These are phyloP conservation scores for Drosophila algonquin DNA, from an alignment of 2,888 invertebrate genomes.

Conservation along the genomic window DNA sequence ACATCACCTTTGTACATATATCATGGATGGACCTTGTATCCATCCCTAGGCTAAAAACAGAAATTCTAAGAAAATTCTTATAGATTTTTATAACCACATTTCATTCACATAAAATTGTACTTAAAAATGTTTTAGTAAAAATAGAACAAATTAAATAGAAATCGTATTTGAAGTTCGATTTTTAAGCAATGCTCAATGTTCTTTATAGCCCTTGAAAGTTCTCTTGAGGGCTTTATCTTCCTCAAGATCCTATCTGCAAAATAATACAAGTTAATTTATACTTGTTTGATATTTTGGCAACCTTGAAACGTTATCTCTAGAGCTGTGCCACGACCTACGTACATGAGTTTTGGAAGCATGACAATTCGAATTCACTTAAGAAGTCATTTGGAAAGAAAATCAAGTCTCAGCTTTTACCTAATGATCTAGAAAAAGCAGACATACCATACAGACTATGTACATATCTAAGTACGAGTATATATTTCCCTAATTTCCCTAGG, in stretches of 20 bases:
- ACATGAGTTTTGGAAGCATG: not conserved
- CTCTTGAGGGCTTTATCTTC: not conserved
- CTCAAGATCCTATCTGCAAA: not conserved
- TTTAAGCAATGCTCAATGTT: not conserved
- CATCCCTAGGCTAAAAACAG: not conserved
- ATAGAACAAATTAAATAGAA: not conserved
- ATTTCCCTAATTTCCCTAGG: not conserved
- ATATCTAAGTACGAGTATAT: too few relatives aligned
- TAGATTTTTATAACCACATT: not conserved
- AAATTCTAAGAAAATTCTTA: not conserved
- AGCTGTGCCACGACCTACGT: not conserved
- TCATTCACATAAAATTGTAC: not conserved
- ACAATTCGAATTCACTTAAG: conserved; percentile 8
- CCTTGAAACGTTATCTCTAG: not conserved
- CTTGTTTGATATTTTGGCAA: not conserved
- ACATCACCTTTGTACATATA: too few relatives aligned
- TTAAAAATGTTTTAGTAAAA: not conserved
- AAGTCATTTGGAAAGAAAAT: not conserved
- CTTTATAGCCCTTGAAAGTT: not conserved
- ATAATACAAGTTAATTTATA: conserved; percentile 2
- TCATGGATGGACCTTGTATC: not conserved
- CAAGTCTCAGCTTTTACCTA: not conserved
- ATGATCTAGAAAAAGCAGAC: not conserved
- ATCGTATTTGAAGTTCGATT: not conserved
- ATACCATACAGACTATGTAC: too few relatives aligned